These are phyloP conservation scores for Drosophila cracens DNA, from an alignment of 2,888 invertebrate species.

Conservation along the genomic window DNA sequence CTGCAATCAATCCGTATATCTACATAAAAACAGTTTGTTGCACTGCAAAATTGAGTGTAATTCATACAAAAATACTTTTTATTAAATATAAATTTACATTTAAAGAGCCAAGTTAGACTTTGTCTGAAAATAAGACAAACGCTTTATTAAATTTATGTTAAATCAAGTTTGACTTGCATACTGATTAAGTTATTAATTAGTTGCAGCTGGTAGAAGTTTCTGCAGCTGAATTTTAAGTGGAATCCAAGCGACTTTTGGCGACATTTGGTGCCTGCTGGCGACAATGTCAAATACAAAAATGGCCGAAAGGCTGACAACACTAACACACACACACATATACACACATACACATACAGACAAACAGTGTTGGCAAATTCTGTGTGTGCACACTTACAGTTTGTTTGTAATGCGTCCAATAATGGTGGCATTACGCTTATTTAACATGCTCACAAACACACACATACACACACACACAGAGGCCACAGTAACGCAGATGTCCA, in stretches of 20 bases:
- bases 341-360: slow-evolving; percentile 8
- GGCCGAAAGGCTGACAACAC: slow-evolving; percentile 28
- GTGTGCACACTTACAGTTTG: slow-evolving; percentile 69
- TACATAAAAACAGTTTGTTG: too few relatives aligned
- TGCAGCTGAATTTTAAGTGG: slow-evolving; percentile 20
- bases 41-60: fast-evolving
- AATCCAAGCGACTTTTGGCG: slow-evolving; percentile 2
- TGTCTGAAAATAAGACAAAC: neutral
- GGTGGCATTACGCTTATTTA: slow-evolving; percentile 81
- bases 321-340: neutral
- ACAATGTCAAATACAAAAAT: slow-evolving; percentile 46
- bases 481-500: slow-evolving; percentile 51
- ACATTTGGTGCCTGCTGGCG: slow-evolving; percentile 16
- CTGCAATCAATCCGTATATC: neutral
- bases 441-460: slow-evolving; percentile 64
- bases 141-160: slow-evolving; percentile 5
- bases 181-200: slow-evolving; percentile 23
- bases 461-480: slow-evolving; percentile 31
- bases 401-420: slow-evolving; percentile 80
- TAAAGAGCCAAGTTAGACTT: neutral
- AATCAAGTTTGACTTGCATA: slow-evolving; percentile 1
- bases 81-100: neutral
- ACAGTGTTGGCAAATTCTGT: slow-evolving; percentile 25
- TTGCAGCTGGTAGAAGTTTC: slow-evolving; percentile 9
- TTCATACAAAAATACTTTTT: neutral